Percentiles rank a stretch among this genome's conserved stretches.
These are phyloP conservation scores for Lanius ludovicianus DNA, from an alignment of 2,113 vertebrate species.

Conservation along the genomic window DNA sequence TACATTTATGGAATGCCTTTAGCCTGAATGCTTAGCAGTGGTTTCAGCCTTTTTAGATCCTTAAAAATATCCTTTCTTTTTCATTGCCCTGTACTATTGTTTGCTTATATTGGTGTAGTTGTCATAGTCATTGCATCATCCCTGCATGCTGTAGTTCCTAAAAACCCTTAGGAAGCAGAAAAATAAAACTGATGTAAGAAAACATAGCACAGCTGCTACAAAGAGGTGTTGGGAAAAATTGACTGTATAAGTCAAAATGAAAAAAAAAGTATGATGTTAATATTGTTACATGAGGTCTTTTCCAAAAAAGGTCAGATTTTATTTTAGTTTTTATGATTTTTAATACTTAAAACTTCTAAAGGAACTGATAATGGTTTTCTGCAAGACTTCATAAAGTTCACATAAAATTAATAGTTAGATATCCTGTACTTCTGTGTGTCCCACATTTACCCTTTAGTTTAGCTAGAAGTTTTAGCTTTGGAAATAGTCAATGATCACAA, in stretches of 20 bases:
- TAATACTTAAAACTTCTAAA: neutral
- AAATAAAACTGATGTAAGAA: neutral
- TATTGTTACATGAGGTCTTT: neutral
- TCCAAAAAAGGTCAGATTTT: neutral
- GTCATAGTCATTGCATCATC: neutral
- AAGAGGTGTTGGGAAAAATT: neutral
- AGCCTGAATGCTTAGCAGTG: neutral
- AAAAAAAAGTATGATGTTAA: neutral
- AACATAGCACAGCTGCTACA: neutral
- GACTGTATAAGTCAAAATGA: neutral
- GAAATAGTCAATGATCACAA: neutral
- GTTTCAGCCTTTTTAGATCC: neutral
- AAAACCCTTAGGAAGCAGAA: neutral
- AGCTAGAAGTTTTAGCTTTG: neutral
- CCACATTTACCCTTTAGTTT: neutral
- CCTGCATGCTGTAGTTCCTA: neutral
- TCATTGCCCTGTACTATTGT: neutral
- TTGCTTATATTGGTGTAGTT: neutral
- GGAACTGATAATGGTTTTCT: neutral
- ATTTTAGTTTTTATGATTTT: neutral
- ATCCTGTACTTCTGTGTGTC: accelerated
- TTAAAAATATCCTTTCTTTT: neutral
- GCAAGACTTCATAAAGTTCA: neutral
- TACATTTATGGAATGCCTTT: neutral
- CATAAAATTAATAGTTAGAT: neutral